Conservation (phyloP, 2,113 vertebrate genomes). For the Tetraodon nigroviridis region DNA sequence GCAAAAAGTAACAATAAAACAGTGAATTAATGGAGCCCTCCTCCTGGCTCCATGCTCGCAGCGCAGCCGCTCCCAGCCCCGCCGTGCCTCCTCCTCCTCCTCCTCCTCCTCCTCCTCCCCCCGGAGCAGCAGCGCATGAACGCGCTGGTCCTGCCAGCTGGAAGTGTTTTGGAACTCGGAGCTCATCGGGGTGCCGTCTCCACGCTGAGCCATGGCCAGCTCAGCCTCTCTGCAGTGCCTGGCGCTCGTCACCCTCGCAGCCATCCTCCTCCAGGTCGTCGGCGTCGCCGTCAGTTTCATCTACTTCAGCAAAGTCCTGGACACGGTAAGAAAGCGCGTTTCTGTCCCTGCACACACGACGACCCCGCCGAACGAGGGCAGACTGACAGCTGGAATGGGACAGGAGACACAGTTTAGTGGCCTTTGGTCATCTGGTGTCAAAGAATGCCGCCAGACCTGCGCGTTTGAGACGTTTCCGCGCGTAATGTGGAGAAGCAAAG, state of each 20-base stretch:
- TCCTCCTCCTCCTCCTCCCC: constrained; percentile 16
- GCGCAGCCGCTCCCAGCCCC: too few relatives aligned
- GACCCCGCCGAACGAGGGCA: background rate
- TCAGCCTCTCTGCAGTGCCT: constrained; percentile 64
- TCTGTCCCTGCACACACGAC: background rate
- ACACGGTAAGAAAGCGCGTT: constrained; percentile 73
- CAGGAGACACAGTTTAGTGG: too few relatives aligned
- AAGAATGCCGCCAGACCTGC: too few relatives aligned
- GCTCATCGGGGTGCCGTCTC: background rate
- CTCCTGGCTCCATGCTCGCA: too few relatives aligned
- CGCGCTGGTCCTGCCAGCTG: constrained; percentile 40
- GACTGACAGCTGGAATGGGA: background rate
- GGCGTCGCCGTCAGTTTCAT: constrained; percentile 80
- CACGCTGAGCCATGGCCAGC: constrained; percentile 33
- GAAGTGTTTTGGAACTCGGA: constrained; percentile 6
- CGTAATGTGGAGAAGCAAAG: too few relatives aligned
- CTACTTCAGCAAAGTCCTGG: constrained; percentile 82
- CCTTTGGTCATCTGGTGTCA: too few relatives aligned
- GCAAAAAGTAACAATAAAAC: too few relatives aligned
- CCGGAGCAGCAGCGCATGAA: constrained; percentile 47
- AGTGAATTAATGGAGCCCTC: too few relatives aligned
- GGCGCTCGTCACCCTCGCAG: constrained; percentile 65
- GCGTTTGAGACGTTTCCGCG: too few relatives aligned
- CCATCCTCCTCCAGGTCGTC: constrained; percentile 77
- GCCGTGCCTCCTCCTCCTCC: constrained; percentile 12